phyloP scores from a whole-genome alignment of 23 tunicate genomes.

The Ascidia mentula region DNA sequence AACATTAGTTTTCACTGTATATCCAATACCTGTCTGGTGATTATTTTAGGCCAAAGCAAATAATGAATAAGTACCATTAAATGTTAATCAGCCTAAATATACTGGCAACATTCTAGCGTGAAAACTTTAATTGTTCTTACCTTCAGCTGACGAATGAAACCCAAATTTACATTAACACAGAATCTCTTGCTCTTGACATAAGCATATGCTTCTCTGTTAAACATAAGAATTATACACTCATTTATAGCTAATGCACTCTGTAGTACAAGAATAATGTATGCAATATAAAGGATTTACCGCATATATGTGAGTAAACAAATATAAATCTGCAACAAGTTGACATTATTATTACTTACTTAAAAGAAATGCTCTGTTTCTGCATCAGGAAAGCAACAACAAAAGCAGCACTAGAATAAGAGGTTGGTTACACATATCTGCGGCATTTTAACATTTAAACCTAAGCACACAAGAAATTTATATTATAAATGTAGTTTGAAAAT shows the following conservation, averaged over 20 bases:
- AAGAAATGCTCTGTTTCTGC: constrained; percentile 32
- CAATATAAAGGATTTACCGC: too few species aligned
- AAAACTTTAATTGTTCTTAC: too few species aligned
- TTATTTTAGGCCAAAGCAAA: too few species aligned
- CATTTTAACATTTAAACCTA: background rate
- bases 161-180: constrained; percentile 48
- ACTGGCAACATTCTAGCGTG: too few species aligned
- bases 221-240: background rate
- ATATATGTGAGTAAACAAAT: too few species aligned
- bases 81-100: too few species aligned
- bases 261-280: too few species aligned
- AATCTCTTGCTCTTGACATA: constrained; percentile 40
- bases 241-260: background rate
- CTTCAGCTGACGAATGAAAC: constrained; percentile 52
- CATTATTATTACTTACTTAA: constrained; percentile 37
- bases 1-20: too few species aligned
- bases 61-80: too few species aligned
- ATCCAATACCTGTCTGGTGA: too few species aligned
- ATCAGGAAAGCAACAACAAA: constrained; percentile 68
- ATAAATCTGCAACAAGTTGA: background rate
- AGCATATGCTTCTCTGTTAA: constrained; percentile 46
- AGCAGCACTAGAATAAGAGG: constrained; percentile 43
- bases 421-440: background rate
- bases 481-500: background rate
- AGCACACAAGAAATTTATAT: too few species aligned